phyloP scores from a whole-genome alignment of 2,888 invertebrate species.

The Odontocolon sp. region DNA sequence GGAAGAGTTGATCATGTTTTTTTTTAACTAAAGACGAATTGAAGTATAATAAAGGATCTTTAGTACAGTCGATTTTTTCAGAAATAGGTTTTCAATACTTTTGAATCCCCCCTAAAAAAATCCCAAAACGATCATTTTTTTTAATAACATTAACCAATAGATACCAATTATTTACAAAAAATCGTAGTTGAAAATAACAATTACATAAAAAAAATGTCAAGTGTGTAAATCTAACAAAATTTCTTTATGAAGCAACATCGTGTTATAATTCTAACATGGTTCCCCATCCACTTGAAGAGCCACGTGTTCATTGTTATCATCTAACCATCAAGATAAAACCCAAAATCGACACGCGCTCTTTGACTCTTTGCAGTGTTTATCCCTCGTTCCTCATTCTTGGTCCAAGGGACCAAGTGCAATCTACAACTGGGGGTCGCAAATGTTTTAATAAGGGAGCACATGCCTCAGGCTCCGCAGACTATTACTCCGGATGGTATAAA shows the following conservation, averaged over 20 bases:
- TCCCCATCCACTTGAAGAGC: conserved; percentile 22
- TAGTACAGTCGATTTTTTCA: too few relatives aligned
- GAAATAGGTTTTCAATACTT: too few relatives aligned
- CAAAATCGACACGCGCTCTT: conserved; percentile 43
- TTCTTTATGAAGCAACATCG: background rate
- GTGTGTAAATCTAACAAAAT: background rate
- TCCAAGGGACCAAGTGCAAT: conserved; percentile 14
- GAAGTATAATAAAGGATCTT: too few relatives aligned
- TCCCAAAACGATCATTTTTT: too few relatives aligned
- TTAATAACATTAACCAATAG: too few relatives aligned
- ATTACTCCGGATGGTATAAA: conserved; percentile 55
- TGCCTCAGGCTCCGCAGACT: conserved; percentile 54
- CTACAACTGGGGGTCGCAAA: conserved; percentile 64
- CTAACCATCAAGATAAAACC: conserved; percentile 19
- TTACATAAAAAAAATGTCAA: background rate
- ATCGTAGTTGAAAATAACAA: background rate
- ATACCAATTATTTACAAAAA: too few relatives aligned
- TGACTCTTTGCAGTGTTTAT: conserved; percentile 37
- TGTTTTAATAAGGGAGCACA: conserved; percentile 77
- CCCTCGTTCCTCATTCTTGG: background rate
- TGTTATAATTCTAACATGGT: conserved; percentile 51
- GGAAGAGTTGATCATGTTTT: background rate
- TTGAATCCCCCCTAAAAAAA: too few relatives aligned
- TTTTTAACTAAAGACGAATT: too few relatives aligned
- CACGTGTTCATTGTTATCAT: conserved; percentile 41